These are phyloP conservation scores for Catocala nupta DNA, from an alignment of 2,888 invertebrate genomes.

Conservation along the genomic window DNA sequence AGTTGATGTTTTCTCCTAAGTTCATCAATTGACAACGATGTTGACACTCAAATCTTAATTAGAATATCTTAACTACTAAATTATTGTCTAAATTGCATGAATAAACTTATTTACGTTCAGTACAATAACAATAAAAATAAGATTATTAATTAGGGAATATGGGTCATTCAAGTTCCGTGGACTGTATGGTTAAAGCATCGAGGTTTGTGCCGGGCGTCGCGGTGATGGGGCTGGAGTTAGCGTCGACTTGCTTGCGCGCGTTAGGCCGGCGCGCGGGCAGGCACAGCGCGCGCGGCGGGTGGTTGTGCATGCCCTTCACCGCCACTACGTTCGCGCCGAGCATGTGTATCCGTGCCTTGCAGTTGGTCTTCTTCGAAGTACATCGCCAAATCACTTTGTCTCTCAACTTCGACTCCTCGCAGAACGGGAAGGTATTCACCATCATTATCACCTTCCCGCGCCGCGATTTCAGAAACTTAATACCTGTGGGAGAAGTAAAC, in stretches of 20 bases:
- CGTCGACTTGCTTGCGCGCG: conserved; percentile 57
- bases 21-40: conserved; percentile 15
- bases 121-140: conserved; percentile 25
- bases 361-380: conserved; percentile 85
- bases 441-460: conserved; percentile 86
- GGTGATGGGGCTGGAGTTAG: conserved; percentile 27
- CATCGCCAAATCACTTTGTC: conserved; percentile 86
- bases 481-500: conserved; percentile 75
- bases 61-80: conserved; percentile 14
- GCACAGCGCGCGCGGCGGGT: conserved; percentile 76
- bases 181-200: conserved; percentile 47
- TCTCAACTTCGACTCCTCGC: conserved; percentile 84
- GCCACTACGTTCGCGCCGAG: conserved; percentile 81
- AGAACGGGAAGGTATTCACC: conserved; percentile 86
- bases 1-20: conserved; percentile 12
- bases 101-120: conserved; percentile 36
- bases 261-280: conserved; percentile 61
- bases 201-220: conserved; percentile 39
- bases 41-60: conserved; percentile 26
- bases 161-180: conserved; percentile 53
- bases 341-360: conserved; percentile 85
- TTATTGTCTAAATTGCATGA: conserved; percentile 51
- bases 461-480: conserved; percentile 83
- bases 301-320: conserved; percentile 85
- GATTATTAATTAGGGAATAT: neutral